These are phyloP conservation scores for Chionoecetes opilio DNA, from an alignment of 1,140 invertebrate species.

Conservation along the genomic window DNA sequence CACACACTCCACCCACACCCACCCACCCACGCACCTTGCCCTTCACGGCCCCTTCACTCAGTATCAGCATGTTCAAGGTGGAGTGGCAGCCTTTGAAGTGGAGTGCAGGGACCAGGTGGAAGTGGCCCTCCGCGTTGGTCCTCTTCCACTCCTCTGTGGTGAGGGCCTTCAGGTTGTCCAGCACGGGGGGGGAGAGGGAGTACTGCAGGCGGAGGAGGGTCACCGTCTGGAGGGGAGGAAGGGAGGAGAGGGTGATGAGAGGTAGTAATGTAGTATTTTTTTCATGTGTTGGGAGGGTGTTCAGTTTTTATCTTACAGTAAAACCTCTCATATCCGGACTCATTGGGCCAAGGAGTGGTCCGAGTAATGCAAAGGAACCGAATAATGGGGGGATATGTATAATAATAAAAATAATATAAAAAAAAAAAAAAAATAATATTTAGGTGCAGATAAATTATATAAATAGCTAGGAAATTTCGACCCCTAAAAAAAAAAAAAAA, in stretches of 20 bases:
- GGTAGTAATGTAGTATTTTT: no score
- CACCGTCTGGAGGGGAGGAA: constrained; percentile 47
- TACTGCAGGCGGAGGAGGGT: constrained; percentile 66
- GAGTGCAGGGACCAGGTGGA: constrained; percentile 50
- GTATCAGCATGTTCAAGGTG: constrained; percentile 65
- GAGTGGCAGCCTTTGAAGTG: constrained; percentile 64
- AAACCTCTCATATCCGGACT: no score
- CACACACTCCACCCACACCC: not conserved
- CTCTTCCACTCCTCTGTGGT: constrained; percentile 70
- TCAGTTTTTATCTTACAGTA: no score
- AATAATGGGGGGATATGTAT: no score
- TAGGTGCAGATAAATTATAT: no score
- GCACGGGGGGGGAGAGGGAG: constrained; percentile 41
- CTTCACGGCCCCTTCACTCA: constrained; percentile 62
- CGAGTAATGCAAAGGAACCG: no score
- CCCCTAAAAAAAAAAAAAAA: no score
- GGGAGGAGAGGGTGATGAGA: not conserved
- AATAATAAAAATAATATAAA: no score
- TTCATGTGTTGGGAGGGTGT: no score
- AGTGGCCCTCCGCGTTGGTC: constrained; percentile 59
- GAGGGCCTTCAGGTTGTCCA: constrained; percentile 42
- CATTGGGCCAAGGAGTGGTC: no score
- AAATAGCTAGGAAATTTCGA: no score
- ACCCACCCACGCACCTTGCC: constrained; percentile 47
- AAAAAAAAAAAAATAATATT: no score